Conservation (phyloP, 2,797 vertebrate genomes). For the Poecilia velifera region DNA sequence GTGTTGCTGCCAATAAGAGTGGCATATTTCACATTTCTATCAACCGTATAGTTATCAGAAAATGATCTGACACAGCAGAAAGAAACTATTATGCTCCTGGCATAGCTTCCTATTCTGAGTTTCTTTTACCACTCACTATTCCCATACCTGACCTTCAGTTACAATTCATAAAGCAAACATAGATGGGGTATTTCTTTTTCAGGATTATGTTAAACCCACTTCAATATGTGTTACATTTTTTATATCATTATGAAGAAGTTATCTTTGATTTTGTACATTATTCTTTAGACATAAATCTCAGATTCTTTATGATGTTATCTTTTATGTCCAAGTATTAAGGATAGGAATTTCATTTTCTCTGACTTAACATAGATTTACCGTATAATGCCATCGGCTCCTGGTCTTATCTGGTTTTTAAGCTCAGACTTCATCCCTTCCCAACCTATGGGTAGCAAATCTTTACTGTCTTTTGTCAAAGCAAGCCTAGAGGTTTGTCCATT, state of each 20-base stretch:
- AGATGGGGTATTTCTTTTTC: not conserved
- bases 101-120: not conserved
- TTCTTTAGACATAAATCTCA: not conserved
- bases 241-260: not conserved
- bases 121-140: not conserved
- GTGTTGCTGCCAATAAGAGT: not conserved
- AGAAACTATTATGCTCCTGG: not conserved
- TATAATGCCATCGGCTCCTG: not conserved
- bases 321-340: slow-evolving; percentile 5
- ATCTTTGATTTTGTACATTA: not conserved
- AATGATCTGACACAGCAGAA: not conserved
- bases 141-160: not conserved
- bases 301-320: slow-evolving; percentile 4
- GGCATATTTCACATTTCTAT: not conserved
- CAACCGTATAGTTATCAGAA: not conserved
- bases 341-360: slow-evolving; percentile 17
- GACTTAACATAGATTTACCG: slow-evolving; percentile 14
- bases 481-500: not conserved
- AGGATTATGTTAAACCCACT: not conserved
- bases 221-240: not conserved
- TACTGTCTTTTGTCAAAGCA: not conserved
- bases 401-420: slow-evolving; percentile 24
- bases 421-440: not conserved
- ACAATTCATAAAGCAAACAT: not conserved
- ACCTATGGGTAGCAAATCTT: not conserved